phyloP scores from a whole-genome alignment of 2,113 vertebrate genomes.

The Poeciliopsis turrubarensis region DNA sequence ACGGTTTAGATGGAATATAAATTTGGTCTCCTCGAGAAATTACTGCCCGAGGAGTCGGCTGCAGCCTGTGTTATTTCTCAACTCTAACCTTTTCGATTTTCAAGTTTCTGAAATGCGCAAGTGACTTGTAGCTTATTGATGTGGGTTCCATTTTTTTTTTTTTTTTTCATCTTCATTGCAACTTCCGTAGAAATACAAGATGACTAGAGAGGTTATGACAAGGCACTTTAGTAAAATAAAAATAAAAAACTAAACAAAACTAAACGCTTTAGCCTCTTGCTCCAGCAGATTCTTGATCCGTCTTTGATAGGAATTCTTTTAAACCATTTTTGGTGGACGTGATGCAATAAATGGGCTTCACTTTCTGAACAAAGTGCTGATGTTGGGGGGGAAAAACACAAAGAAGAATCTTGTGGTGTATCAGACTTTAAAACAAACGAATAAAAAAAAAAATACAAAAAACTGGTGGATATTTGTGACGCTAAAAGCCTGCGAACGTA shows the following conservation, averaged over 20 bases:
- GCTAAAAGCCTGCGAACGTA: not conserved
- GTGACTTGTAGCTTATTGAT: not conserved
- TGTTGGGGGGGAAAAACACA: not conserved
- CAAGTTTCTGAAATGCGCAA: not conserved
- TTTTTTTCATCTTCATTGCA: not conserved
- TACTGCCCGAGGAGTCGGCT: not conserved
- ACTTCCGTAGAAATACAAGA: not conserved
- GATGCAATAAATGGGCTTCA: constrained; percentile 6
- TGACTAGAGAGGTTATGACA: not conserved
- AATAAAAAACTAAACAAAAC: not conserved
- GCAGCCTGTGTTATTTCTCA: not conserved
- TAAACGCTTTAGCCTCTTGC: not conserved
- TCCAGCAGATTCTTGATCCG: not conserved
- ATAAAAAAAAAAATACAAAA: too few relatives aligned
- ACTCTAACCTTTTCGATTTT: not conserved
- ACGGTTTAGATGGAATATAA: not conserved
- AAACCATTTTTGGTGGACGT: constrained; percentile 17
- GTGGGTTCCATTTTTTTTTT: not conserved
- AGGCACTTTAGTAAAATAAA: not conserved
- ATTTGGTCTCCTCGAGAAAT: not conserved
- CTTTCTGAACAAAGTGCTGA: not conserved
- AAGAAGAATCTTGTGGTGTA: not conserved
- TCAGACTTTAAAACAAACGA: not conserved
- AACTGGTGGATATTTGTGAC: not conserved
- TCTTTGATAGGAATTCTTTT: not conserved